Base-by-base conservation (phyloP, 2,797 vertebrate species). In the Rhabdomys pumilio region DNA sequence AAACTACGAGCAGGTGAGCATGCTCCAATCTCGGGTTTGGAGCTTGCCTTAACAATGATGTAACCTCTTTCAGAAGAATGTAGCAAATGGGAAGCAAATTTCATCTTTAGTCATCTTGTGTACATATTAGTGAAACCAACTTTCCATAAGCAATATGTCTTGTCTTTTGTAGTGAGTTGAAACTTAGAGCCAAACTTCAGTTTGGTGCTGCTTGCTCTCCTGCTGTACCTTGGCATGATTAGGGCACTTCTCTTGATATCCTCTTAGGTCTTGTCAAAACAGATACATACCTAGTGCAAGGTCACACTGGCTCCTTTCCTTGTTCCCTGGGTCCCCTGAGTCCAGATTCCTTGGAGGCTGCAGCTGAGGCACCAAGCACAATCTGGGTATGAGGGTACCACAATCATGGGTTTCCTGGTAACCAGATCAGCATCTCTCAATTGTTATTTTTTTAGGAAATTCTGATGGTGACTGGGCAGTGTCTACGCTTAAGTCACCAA, bases 381-480 rank as follows among this genome's bases (percentile, higher is more conserved):
- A 24, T 29, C 34, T 67, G 92, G 90, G 82, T 65, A 2, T 93
- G 80, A 84, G 86, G 77, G n/a, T 3, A 2, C 87, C 11, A 22
- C 7, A 11, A 24, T 14, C 3, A 2, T 0, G 0, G 41, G 59
- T 55, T 86, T 44, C 57, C 31, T 9, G 7, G 84, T n/a, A 47
- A 90, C 80, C 67, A 63, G n/a, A 94, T 96, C 67, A 94, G 96
- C 95, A 95, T 97, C 79, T 97, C 79, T 97, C 4, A 0, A 82
- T 96, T 97, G 84, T 97, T 97, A 95, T 97, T 96, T 97, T 96
- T 98, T 98, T 96, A 97, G 97, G 96, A 91, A 97, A 95, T 96
- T 97, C 94, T 90, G 90, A 97, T 95, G 85, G 97, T 97, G 97
- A 98, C 79, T 97, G 95, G 94, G 81, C 96, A 94, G 94, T 94